A percentile compares a stretch with the other conserved stretches of the same genome.
Conservation (phyloP, 1,140 invertebrate genomes). For the Drosophila lacertosa region DNA sequence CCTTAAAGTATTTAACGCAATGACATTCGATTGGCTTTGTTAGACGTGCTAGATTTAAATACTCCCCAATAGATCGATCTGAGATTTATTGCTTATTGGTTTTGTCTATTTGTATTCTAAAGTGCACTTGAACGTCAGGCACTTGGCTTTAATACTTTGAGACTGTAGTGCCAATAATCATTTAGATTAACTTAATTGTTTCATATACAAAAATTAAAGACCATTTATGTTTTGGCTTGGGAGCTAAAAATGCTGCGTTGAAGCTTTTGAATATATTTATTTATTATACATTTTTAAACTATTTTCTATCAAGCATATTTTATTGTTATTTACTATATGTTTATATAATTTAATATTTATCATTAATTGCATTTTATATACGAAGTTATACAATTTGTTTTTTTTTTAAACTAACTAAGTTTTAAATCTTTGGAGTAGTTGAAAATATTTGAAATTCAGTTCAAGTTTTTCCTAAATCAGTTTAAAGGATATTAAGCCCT, state of each 20-base stretch:
- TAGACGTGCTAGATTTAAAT: constrained; percentile 28
- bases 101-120: not conserved
- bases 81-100: not conserved
- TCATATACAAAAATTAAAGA: not conserved
- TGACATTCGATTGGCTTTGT: constrained; percentile 24
- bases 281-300: too few species aligned
- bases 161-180: not conserved
- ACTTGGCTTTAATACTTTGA: not conserved
- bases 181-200: not conserved
- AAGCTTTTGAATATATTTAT: too few species aligned
- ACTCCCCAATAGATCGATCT: constrained; percentile 16
- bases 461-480: too few species aligned
- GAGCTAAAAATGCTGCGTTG: not conserved
- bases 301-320: too few species aligned
- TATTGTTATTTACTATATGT: too few species aligned
- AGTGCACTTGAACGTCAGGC: not conserved
- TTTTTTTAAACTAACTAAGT: too few species aligned
- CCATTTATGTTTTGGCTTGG: not conserved
- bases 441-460: too few species aligned
- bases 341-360: too few species aligned
- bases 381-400: too few species aligned
- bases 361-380: too few species aligned
- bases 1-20: constrained; percentile 39
- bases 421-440: too few species aligned
- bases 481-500: too few species aligned